Evolutionary conservation across 2,113 vertebrate species (phyloP).

Genomic region (Pycnonotus jocosus): DNA sequence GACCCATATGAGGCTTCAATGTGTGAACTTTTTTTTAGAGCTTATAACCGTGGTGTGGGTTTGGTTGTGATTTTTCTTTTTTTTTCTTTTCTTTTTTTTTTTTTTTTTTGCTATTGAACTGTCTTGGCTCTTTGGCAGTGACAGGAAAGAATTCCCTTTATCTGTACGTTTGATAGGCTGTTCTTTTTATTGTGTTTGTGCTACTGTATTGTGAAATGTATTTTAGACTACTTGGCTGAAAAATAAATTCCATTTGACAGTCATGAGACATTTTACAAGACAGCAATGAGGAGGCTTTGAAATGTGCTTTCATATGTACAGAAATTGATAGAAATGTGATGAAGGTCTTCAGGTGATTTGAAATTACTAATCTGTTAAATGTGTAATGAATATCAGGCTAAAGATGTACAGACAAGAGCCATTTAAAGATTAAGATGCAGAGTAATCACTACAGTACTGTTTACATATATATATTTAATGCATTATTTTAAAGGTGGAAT

Average conservation of each 20-base stretch:
- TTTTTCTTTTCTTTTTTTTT: neutral
- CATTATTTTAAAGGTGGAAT: constrained; percentile 35
- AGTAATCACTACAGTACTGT: constrained; percentile 11
- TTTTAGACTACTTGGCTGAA: constrained; percentile 7
- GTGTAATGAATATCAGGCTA: neutral
- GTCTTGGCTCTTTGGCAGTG: neutral
- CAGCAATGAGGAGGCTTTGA: neutral
- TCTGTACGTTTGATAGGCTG: neutral
- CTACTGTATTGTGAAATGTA: neutral
- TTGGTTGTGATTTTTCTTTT: neutral
- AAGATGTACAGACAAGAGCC: neutral
- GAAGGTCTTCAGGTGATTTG: neutral
- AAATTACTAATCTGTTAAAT: neutral
- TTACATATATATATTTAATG: neutral
- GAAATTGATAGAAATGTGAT: neutral
- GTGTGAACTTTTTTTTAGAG: constrained; percentile 56
- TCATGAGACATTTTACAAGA: neutral
- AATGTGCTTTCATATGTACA: neutral
- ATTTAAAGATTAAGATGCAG: neutral
- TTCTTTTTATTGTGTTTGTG: neutral
- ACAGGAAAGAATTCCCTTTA: neutral
- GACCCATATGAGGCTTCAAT: constrained; percentile 45
- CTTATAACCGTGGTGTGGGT: neutral
- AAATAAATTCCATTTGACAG: constrained; percentile 24
- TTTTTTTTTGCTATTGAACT: neutral